Base-by-base conservation (phyloP, 2,888 invertebrate genomes). In the Cerceris ruficornis region DNA sequence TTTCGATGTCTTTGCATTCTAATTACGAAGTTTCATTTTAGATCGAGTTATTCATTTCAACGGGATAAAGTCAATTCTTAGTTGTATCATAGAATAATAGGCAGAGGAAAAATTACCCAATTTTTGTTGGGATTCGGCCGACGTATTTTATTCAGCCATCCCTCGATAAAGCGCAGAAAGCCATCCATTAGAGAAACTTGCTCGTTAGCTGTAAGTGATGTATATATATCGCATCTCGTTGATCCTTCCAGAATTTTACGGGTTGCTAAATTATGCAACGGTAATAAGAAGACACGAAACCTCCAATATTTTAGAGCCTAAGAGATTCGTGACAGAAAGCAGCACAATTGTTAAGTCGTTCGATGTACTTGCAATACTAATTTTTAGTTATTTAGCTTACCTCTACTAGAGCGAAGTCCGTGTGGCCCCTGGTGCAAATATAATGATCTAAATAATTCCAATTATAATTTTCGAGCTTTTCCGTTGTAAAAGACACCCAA, bases 381-480 rank as follows among this genome's bases (percentile, higher is more conserved):
- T 11, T 15, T 55, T 7, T 39, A 55, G 14, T 15, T 67, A 14
- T 42, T 28, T 15, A 54, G 61, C 69, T 91, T 92, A 98, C 98
- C 94, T 98, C 98, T 79, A 96, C 96, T 42, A 98, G 93, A 43
- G 96, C 94, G 93, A 98, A 98, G 91, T 98, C 98, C 0, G 97
- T 97, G 90, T 98, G 98, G 0, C 98, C 98, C 76, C 98, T 94
- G 0, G 98, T 98, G 90, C 98, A 98, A 81, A 99, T 98, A 91
- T 98, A 99, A 92, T 98, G 97, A 93, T 99, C 99, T 93, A 99
- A 95, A 90, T 98, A 98, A 93, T 98, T 99, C 99, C 99, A 99
- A 93, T 98, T 98, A 91, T 97, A 99, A 86, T 97, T 98, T 93
- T 99, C 99, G 68, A 98, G 93, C 90, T 98, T 98, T 93, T 99